phyloP scores from a whole-genome alignment of 1,140 invertebrate genomes.

The Atopsyche davidsoni region DNA sequence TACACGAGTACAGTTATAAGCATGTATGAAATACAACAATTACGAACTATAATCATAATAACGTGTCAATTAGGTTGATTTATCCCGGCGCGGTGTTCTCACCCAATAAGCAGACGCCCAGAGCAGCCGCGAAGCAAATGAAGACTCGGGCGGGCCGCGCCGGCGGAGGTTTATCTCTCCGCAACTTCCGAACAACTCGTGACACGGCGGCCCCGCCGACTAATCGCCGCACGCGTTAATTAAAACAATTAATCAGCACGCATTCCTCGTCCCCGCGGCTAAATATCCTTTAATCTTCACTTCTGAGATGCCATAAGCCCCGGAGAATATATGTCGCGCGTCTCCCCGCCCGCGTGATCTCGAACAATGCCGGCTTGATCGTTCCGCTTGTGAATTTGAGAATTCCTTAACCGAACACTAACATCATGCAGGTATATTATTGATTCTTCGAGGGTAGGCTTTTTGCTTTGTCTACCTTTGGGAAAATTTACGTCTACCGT shows the following conservation, averaged over 20 bases:
- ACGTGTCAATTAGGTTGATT: too few relatives aligned
- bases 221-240: conserved; percentile 25
- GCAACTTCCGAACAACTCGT: not conserved
- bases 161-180: conserved; percentile 3
- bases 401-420: not conserved
- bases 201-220: conserved; percentile 1
- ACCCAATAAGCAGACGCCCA: too few relatives aligned
- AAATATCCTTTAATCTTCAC: conserved; percentile 1
- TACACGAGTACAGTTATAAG: too few relatives aligned
- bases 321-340: not conserved
- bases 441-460: not conserved
- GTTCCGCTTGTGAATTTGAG: conserved; percentile 1
- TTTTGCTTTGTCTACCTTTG: too few relatives aligned
- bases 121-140: conserved; percentile 4
- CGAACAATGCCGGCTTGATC: conserved; percentile 4
- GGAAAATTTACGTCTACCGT: too few relatives aligned
- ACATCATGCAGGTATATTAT: not conserved
- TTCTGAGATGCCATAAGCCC: not conserved
- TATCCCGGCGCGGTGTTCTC: too few relatives aligned
- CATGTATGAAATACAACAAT: too few relatives aligned
- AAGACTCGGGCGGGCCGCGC: conserved; percentile 11
- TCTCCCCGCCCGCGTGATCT: not conserved
- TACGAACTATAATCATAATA: too few relatives aligned
- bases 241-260: conserved; percentile 28
- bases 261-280: conserved; percentile 16